Base-by-base conservation (phyloP, 2,797 vertebrate genomes). In the Poeciliopsis turneri region DNA sequence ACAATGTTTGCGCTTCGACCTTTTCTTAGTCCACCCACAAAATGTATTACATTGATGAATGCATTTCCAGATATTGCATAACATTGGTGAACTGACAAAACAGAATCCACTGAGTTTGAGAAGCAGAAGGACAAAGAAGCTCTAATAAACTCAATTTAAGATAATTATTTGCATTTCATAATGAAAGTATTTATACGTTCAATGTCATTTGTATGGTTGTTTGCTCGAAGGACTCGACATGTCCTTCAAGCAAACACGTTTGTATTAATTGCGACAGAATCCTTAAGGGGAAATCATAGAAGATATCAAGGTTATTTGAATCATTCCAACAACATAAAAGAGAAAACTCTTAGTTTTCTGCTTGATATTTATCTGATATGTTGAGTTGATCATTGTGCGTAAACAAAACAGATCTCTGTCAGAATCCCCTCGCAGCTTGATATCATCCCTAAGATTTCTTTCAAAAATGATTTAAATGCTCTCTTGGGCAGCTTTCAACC, bases 21-120 rank as follows among this genome's bases (percentile, higher is more conserved):
- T 81, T 92, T 90, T 89, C 77, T 79, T 92, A 84, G 88, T 88
- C 91, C 93, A 82, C 94, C 93, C 90, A 95, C 95, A 84, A 87
- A 61, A 87, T 84, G 88, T 89, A 89, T 93, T 89, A 78, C 90
- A 90, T 89, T 89, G 91, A 90, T 93, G 84, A 93, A 94, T 92
- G 88, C 92, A 90, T 92, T 92, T 91, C 82, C 80, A 92, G 87
- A 85, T 79, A 84, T 93, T 94, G 88, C 87, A 74, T 92, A 92
- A 94, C 83, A 74, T 86, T 87, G 86, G 88, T 72, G 70, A 41
- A 6, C 80, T 76, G 74, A 87, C 75, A 87, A 86, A 88, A 89
- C 53, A 78, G 16, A 59, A 45, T 2, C 0, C 1, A 73, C 20
- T 43, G 39, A 69, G 39, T n/a, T 69, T 43, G 81, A 78, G 82